phyloP scores from a whole-genome alignment of 2,113 vertebrate species.

The Zosterops borbonicus region DNA sequence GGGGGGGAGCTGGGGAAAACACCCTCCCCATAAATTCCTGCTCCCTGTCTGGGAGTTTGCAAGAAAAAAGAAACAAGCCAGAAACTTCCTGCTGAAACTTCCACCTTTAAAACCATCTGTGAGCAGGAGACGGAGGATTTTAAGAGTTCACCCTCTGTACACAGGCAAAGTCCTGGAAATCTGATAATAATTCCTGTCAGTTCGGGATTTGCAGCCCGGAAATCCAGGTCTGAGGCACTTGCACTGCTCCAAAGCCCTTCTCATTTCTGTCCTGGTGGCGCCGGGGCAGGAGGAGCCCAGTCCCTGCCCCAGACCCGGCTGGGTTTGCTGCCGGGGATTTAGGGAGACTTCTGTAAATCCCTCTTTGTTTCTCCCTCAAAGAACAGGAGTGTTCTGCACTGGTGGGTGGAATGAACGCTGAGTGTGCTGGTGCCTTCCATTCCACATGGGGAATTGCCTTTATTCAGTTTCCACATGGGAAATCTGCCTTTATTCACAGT shows the following conservation, averaged over 20 bases:
- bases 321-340: neutral
- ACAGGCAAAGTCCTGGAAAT: neutral
- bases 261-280: neutral
- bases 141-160: neutral
- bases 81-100: neutral
- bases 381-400: neutral
- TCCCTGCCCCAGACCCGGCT: neutral
- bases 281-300: neutral
- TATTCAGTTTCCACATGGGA: neutral
- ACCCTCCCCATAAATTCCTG: neutral
- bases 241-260: neutral
- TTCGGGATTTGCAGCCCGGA: neutral
- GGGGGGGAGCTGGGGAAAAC: neutral
- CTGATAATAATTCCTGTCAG: neutral
- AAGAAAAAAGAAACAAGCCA: too few species aligned
- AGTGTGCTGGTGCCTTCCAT: neutral
- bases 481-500: neutral
- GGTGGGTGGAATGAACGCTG: accelerated
- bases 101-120: neutral
- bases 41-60: accelerated
- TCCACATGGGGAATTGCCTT: neutral
- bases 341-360: neutral
- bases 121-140: neutral
- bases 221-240: neutral
- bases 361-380: neutral